Conservation (phyloP, 30 jellyfish, hydroid and myxozoan genomes). For the Euphysa ruthae region DNA sequence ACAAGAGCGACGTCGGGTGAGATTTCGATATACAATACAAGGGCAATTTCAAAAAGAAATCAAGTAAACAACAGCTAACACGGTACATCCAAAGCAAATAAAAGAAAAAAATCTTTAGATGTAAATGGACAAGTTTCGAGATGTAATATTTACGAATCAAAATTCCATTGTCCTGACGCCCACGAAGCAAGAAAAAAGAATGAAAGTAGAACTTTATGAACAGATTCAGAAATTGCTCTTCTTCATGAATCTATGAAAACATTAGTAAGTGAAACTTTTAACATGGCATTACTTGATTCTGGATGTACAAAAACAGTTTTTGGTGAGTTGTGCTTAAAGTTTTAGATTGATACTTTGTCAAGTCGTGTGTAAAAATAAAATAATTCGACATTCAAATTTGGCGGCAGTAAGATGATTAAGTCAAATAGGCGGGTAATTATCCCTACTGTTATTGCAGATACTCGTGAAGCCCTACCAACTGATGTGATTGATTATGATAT, state of each 20-base stretch:
- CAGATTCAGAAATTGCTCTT: conserved; percentile 1
- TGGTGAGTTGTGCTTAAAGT: conserved; percentile 26
- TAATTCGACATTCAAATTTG: conserved; percentile 39
- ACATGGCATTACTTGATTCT: conserved; percentile 23
- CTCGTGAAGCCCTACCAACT: background rate
- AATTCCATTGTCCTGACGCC: conserved; percentile 37
- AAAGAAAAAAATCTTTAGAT: conserved; percentile 21
- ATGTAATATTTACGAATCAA: conserved; percentile 34
- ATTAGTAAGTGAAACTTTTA: conserved; percentile 33
- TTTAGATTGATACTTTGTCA: conserved; percentile 5
- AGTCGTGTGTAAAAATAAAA: background rate
- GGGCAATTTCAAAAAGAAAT: no score
- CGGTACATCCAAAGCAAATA: no score
- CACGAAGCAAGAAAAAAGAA: background rate
- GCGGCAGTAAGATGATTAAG: conserved; percentile 20
- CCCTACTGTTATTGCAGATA: conserved; percentile 21
- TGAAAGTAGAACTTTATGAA: background rate
- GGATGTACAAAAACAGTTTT: no score
- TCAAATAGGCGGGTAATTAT: conserved; percentile 5
- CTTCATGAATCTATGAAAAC: background rate
- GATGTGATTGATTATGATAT: conserved; percentile 43
- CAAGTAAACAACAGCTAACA: no score
- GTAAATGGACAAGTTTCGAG: conserved; percentile 14
- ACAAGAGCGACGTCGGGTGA: no score
- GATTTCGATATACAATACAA: no score